These are phyloP conservation scores for Pyrochroa serraticornis DNA, from an alignment of 2,888 invertebrate species.

Conservation along the genomic window DNA sequence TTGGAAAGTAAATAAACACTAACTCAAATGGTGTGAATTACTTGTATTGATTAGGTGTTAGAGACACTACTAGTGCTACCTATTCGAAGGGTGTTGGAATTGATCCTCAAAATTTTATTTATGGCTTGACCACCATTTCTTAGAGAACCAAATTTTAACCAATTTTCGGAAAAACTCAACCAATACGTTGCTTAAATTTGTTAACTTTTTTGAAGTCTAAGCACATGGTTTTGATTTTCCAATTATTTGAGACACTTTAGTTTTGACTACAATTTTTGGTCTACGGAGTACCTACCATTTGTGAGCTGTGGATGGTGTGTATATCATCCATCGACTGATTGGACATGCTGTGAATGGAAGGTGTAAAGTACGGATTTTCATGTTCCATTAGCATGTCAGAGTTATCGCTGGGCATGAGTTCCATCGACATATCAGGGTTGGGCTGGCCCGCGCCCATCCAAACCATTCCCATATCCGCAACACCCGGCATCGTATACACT, in stretches of 20 bases:
- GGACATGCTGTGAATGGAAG: conserved; percentile 57
- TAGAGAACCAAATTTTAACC: too few relatives aligned
- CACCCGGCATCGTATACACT: conserved; percentile 62
- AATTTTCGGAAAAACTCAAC: too few relatives aligned
- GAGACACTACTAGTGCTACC: too few relatives aligned
- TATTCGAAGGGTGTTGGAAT: too few relatives aligned
- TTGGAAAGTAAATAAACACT: too few relatives aligned
- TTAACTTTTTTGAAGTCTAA: too few relatives aligned
- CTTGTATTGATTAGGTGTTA: too few relatives aligned
- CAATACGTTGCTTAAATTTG: too few relatives aligned
- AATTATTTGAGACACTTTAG: background rate
- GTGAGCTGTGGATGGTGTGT: conserved; percentile 56
- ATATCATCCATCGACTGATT: conserved; percentile 63
- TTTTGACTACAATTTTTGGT: too few relatives aligned
- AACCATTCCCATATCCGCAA: conserved; percentile 68
- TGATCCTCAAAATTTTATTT: too few relatives aligned
- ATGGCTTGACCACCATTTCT: too few relatives aligned
- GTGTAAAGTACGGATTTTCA: conserved; percentile 57
- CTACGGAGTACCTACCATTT: conserved; percentile 56
- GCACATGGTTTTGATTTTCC: background rate
- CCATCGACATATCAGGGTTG: conserved; percentile 60
- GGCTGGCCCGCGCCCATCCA: conserved; percentile 70
- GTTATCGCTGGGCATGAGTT: conserved; percentile 52
- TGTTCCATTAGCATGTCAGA: conserved; percentile 57
- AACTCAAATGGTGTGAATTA: too few relatives aligned